phyloP scores from a whole-genome alignment of 2,113 vertebrate species.

The Sylvicapra grimmia region DNA sequence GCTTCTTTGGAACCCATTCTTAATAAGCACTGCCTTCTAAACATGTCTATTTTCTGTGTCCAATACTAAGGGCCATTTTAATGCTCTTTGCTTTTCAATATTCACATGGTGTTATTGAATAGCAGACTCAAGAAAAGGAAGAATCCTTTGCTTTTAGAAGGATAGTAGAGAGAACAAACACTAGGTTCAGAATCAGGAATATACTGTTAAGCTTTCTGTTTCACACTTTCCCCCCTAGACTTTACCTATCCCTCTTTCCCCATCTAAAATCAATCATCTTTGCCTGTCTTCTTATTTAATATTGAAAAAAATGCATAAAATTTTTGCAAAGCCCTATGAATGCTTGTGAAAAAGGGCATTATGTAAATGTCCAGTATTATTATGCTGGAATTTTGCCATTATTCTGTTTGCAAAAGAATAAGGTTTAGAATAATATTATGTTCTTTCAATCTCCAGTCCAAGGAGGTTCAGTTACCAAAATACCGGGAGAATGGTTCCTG shows the following conservation, averaged over 20 bases:
- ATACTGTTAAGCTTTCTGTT: conserved; percentile 11
- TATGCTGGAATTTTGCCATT: conserved; percentile 62
- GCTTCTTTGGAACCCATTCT: conserved; percentile 17
- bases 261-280: conserved; percentile 46
- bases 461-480: conserved; percentile 37
- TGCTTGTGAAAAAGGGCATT: conserved; percentile 47
- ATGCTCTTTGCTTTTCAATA: conserved; percentile 17
- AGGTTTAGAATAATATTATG: conserved; percentile 47
- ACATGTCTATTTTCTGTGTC: background rate
- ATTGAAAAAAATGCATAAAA: conserved; percentile 31
- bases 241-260: conserved; percentile 22
- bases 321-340: conserved; percentile 37
- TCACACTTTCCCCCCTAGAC: background rate
- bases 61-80: conserved; percentile 17
- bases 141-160: conserved; percentile 1
- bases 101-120: background rate
- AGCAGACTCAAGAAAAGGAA: conserved; percentile 5
- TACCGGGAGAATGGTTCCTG: background rate
- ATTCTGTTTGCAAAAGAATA: conserved; percentile 48
- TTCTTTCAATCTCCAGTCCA: conserved; percentile 26
- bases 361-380: conserved; percentile 54
- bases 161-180: conserved; percentile 20
- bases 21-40: conserved; percentile 36
- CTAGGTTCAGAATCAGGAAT: background rate
- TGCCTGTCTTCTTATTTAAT: conserved; percentile 34